Evolutionary conservation across 1,140 invertebrate genomes (phyloP).

Genomic region (Triops longicaudatus): DNA sequence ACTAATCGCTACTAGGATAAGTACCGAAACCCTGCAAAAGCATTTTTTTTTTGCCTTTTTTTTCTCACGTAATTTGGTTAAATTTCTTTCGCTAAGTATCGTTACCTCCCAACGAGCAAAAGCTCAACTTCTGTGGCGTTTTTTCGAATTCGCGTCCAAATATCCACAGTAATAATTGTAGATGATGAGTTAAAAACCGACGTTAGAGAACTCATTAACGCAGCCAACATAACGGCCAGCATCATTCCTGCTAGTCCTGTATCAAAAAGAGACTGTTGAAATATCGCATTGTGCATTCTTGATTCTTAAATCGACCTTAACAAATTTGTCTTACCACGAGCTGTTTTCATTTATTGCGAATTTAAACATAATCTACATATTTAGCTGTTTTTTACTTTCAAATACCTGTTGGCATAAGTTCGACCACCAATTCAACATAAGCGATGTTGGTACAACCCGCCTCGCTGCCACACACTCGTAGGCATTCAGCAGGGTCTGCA

Average conservation of each 20-base stretch:
- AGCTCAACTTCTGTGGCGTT: slow-evolving; percentile 43
- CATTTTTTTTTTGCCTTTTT: too few relatives aligned
- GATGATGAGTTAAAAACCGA: slow-evolving; percentile 49
- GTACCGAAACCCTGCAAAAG: slow-evolving; percentile 40
- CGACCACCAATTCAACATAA: slow-evolving; percentile 45
- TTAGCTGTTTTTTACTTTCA: background rate
- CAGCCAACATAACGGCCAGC: slow-evolving; percentile 49
- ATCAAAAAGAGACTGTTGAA: background rate
- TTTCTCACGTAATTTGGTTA: too few relatives aligned
- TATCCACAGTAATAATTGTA: slow-evolving; percentile 50
- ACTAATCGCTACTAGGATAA: slow-evolving; percentile 44
- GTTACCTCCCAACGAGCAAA: slow-evolving; percentile 45
- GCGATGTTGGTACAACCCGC: slow-evolving; percentile 49
- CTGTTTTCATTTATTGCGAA: too few relatives aligned
- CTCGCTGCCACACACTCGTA: slow-evolving; percentile 40
- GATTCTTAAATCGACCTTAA: too few relatives aligned
- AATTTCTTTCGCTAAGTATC: too few relatives aligned
- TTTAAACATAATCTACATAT: background rate
- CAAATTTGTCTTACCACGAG: too few relatives aligned
- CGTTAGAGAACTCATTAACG: slow-evolving; percentile 47
- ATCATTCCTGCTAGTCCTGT: slow-evolving; percentile 43
- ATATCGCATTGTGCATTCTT: too few relatives aligned
- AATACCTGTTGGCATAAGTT: slow-evolving; percentile 42
- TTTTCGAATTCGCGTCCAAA: slow-evolving; percentile 44
- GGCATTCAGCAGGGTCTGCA: slow-evolving; percentile 41